Evolutionary conservation across 2,797 vertebrate species (phyloP), one percentile per base, ranked within the genome.

Genomic region (Uromys caudimaculatus): DNA sequence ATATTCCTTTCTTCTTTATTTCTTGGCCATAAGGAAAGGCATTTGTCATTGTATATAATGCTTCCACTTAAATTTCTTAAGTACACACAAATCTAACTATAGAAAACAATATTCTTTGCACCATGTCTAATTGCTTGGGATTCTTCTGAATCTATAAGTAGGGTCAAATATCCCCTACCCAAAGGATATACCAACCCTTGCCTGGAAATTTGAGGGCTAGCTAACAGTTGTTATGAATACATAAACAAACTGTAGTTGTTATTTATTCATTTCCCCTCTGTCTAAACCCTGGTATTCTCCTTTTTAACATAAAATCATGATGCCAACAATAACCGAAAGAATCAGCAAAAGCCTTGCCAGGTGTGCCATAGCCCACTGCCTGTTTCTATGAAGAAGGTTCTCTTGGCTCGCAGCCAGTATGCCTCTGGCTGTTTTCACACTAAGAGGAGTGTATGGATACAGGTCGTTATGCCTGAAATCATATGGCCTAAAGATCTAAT

Each of bases 111-210:
- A 81, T 54, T 47, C 58, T 84, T 44, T 17, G 76, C 23, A 56
- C 76, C 50, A 79, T 71, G 35, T 90, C 87, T 94, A 82, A 89
- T 93, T 79, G 38, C 29, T 44, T 75, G 5, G 21, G 23, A 17
- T 93, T 97, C 44, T 94, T 78, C 19, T 73, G 90, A 92, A 91
- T 95, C 76, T 85, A n/a, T 29, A 94, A 97, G 89, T 82, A 94
- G 35, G 81, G 4, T 69, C 69, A 90, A 79, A 76, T 86, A 71
- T 1, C 76, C 41, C 17, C 11, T 54, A 38, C 44, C 41, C 21
- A 79, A 76, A 95, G 35, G 82, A n/a, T 94, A 82, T 47, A 89
- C 85, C 71, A 89, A 89, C n/a, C 27, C 73, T 94, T 79, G 41
- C 64, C 47, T 94, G n/a, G 47, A 60, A 95, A 79, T 60, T 81